Evolutionary conservation across 2,888 invertebrate genomes (phyloP).

Genomic region (Portevinia maculata): DNA sequence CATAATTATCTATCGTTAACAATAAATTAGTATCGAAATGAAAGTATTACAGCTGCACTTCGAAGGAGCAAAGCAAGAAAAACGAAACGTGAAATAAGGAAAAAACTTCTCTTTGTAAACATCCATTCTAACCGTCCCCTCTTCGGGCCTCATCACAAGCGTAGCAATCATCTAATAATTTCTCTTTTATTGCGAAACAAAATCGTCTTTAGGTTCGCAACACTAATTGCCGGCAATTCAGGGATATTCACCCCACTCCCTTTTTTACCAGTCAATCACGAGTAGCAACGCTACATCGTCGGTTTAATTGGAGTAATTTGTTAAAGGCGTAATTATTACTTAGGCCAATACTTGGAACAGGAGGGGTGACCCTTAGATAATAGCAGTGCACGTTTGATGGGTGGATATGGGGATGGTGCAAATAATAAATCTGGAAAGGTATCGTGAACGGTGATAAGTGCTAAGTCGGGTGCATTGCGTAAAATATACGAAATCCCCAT

Average conservation of each 20-base stretch:
- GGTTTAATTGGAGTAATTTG: conserved; percentile 73
- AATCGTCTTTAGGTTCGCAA: conserved; percentile 70
- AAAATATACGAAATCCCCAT: conserved; percentile 29
- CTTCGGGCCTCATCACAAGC: conserved; percentile 24
- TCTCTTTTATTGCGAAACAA: conserved; percentile 75
- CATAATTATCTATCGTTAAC: conserved; percentile 74
- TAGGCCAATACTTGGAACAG: conserved; percentile 56
- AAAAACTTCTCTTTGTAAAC: conserved; percentile 37
- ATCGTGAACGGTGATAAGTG: not conserved
- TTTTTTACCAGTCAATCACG: not conserved
- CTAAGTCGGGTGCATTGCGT: conserved; percentile 32
- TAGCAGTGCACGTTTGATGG: conserved; percentile 5
- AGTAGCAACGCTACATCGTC: conserved; percentile 40
- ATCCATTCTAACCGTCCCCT: not conserved
- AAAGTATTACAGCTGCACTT: conserved; percentile 67
- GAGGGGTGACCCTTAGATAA: conserved; percentile 34
- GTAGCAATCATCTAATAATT: conserved; percentile 75
- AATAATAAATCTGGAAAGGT: conserved; percentile 1
- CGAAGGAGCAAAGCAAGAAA: not conserved
- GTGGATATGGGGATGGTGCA: conserved; percentile 3
- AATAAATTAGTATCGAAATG: conserved; percentile 74
- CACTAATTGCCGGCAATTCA: conserved; percentile 74
- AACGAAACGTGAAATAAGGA: not conserved
- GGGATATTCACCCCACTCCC: conserved; percentile 48
- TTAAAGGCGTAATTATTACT: conserved; percentile 74